Conservation (phyloP, 2,797 vertebrate genomes). For the Semaprochilodus insignis region DNA sequence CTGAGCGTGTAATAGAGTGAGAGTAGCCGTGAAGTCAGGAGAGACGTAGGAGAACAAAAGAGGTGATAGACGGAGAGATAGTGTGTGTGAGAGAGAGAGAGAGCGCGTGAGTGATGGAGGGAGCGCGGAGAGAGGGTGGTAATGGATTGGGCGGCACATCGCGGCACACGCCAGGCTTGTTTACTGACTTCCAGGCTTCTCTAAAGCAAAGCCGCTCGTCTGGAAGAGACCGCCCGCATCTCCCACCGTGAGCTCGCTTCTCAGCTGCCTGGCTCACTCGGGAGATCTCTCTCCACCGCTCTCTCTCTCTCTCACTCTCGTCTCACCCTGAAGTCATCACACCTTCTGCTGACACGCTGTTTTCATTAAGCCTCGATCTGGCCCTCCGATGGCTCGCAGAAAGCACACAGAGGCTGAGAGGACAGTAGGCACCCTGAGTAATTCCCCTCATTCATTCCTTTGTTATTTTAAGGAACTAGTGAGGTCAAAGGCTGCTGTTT, state of each 20-base stretch:
- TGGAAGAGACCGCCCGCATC: constrained; percentile 36
- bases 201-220: constrained; percentile 44
- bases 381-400: constrained; percentile 9
- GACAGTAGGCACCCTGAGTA: too few relatives aligned
- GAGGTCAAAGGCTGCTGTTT: too few relatives aligned
- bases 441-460: too few relatives aligned
- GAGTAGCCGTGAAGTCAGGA: background rate
- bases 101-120: background rate
- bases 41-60: constrained; percentile 29
- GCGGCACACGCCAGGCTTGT: constrained; percentile 47
- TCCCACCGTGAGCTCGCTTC: constrained; percentile 30
- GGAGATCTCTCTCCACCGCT: constrained; percentile 7
- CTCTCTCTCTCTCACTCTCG: constrained; percentile 1
- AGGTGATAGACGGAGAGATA: constrained; percentile 34
- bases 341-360: constrained; percentile 52
- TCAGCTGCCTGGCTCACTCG: constrained; percentile 26
- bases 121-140: constrained; percentile 24
- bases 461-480: too few relatives aligned
- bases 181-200: constrained; percentile 52
- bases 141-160: constrained; percentile 42
- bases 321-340: constrained; percentile 51
- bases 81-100: constrained; percentile 21
- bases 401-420: constrained; percentile 3
- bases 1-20: constrained; percentile 5
- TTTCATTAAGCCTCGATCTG: constrained; percentile 49